A percentile compares a stretch with the other conserved stretches of the same genome.
These are phyloP conservation scores for Tinea pellionella DNA, from an alignment of 2,888 invertebrate species.

Conservation along the genomic window DNA sequence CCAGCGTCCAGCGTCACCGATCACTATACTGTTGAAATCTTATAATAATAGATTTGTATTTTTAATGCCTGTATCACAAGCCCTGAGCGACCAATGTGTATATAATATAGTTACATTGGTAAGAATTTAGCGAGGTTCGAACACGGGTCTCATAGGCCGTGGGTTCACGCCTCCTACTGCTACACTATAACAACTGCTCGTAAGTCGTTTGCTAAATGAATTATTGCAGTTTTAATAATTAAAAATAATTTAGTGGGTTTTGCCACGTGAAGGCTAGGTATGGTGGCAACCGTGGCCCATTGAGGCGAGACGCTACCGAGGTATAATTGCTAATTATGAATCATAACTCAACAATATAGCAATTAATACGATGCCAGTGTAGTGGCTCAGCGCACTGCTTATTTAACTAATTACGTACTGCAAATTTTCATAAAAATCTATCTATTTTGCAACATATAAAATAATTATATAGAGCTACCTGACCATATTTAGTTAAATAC, in stretches of 20 bases:
- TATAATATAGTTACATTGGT: too few species aligned
- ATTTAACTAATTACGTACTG: conserved; percentile 42
- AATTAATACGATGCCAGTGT: conserved; percentile 40
- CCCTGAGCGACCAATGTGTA: too few species aligned
- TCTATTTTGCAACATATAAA: conserved; percentile 35
- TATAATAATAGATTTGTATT: too few species aligned
- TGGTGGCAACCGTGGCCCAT: conserved; percentile 7
- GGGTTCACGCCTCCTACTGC: too few species aligned
- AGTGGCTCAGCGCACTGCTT: conserved; percentile 26
- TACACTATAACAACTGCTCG: too few species aligned
- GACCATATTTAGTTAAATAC: not conserved
- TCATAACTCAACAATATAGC: conserved; percentile 56
- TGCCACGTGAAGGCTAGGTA: not conserved
- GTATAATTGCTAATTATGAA: conserved; percentile 54
- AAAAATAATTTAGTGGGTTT: not conserved
- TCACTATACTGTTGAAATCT: too few species aligned
- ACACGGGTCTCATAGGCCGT: too few species aligned
- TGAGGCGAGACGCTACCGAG: conserved; percentile 24
- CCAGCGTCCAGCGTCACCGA: too few species aligned
- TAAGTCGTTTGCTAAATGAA: too few species aligned
- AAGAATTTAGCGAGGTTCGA: too few species aligned
- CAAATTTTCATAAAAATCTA: conserved; percentile 49
- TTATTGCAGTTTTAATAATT: too few species aligned
- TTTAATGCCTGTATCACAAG: too few species aligned
- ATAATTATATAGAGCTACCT: conserved; percentile 24